A percentile compares a stretch with the other conserved stretches of the same genome.
phyloP scores from a whole-genome alignment of 2,113 vertebrate species.

The Gymnobelideus leadbeateri region DNA sequence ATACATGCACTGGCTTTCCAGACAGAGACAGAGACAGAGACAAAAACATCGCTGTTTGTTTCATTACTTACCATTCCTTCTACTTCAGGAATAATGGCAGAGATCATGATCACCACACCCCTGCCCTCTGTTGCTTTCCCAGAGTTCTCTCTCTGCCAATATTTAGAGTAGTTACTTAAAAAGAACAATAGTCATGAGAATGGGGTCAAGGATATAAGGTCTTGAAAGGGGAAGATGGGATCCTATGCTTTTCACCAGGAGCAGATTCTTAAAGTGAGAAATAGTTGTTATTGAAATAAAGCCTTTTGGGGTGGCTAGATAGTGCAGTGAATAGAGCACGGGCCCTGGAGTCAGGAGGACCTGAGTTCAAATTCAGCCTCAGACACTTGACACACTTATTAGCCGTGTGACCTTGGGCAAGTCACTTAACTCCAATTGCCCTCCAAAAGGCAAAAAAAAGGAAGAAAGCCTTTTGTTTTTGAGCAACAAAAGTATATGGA shows the following conservation, averaged over 20 bases:
- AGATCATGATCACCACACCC: conserved; percentile 5
- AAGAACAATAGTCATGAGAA: conserved; percentile 32
- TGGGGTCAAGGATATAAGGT: background rate
- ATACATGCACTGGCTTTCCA: background rate
- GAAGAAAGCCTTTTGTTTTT: background rate
- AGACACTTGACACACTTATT: too few species aligned
- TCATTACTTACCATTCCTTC: background rate
- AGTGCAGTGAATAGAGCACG: too few species aligned
- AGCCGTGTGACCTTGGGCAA: too few species aligned
- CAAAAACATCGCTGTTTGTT: background rate
- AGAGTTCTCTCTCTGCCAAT: background rate
- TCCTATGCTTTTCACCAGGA: background rate
- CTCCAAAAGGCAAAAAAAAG: too few species aligned
- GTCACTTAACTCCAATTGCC: too few species aligned
- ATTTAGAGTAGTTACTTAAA: conserved; percentile 22
- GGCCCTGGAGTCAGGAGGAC: too few species aligned
- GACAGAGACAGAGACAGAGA: background rate
- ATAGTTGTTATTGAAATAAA: conserved; percentile 8
- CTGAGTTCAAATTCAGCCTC: too few species aligned
- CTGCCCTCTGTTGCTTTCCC: background rate
- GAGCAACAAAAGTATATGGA: background rate
- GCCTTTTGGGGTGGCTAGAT: background rate
- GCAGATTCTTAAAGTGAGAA: conserved; percentile 11
- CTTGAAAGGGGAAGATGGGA: background rate
- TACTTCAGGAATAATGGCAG: background rate